A percentile compares a stretch with the other conserved stretches of the same genome.
These are phyloP conservation scores for Epizoanthus ramosus DNA, from an alignment of 92 coral and sea anemone genomes.

Conservation along the genomic window DNA sequence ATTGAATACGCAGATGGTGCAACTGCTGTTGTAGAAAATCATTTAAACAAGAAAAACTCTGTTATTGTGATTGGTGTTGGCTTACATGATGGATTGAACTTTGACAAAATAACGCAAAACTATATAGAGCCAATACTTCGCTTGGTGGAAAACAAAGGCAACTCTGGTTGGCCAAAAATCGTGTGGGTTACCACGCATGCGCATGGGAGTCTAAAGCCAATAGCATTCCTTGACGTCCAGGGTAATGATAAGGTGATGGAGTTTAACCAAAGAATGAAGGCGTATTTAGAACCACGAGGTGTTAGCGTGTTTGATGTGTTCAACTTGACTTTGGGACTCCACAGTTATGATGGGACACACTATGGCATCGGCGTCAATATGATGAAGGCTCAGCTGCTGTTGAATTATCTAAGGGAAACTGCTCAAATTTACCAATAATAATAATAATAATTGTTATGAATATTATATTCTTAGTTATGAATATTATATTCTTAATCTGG, in stretches of 20 bases:
- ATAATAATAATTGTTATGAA: too few relatives aligned
- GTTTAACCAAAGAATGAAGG: slow-evolving; percentile 54
- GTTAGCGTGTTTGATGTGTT: slow-evolving; percentile 68
- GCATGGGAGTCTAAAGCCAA: slow-evolving; percentile 71
- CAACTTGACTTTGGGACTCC: slow-evolving; percentile 65
- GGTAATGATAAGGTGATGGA: slow-evolving; percentile 38
- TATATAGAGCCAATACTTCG: slow-evolving; percentile 63
- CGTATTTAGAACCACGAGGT: slow-evolving; percentile 48
- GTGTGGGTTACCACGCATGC: slow-evolving; percentile 76
- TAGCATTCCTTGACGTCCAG: slow-evolving; percentile 46
- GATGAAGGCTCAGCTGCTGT: slow-evolving; percentile 72
- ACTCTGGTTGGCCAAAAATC: slow-evolving; percentile 63
- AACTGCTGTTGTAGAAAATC: slow-evolving; percentile 48
- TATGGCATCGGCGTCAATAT: slow-evolving; percentile 73
- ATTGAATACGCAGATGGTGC: slow-evolving; percentile 37
- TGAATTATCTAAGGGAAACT: slow-evolving; percentile 61
- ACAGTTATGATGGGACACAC: slow-evolving; percentile 83
- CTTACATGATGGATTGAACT: slow-evolving; percentile 51
- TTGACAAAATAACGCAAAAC: slow-evolving; percentile 16
- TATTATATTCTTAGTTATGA: too few relatives aligned
- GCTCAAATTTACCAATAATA: background rate
- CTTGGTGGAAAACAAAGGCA: slow-evolving; percentile 29
- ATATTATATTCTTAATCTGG: too few relatives aligned
- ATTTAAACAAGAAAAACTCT: slow-evolving; percentile 48
- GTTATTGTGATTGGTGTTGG: slow-evolving; percentile 67